phyloP scores from a whole-genome alignment of 64 coral and sea anemone genomes.

The Hydrozoanthus tunicans region DNA sequence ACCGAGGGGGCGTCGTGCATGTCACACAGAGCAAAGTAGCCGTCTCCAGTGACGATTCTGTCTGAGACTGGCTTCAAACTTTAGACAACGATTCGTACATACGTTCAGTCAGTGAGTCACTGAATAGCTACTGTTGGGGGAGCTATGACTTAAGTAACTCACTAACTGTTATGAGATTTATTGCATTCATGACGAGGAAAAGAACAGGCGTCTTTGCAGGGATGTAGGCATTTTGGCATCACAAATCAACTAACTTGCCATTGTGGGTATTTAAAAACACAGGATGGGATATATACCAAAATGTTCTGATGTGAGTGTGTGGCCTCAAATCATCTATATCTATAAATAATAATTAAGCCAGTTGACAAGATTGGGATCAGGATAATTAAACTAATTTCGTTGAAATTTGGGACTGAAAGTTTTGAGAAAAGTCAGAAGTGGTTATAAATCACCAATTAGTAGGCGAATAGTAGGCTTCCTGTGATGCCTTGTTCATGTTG shows the following conservation, averaged over 20 bases:
- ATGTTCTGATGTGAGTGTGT: background rate
- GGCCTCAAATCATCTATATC: background rate
- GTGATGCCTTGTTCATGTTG: too few species aligned
- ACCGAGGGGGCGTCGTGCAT: background rate
- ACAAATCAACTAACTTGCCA: background rate
- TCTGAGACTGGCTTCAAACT: background rate
- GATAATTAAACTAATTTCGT: too few species aligned
- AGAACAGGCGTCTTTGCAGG: background rate
- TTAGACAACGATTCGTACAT: background rate
- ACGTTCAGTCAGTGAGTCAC: background rate
- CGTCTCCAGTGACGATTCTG: background rate
- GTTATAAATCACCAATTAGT: too few species aligned
- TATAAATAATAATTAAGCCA: background rate
- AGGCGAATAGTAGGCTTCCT: too few species aligned
- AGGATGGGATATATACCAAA: background rate
- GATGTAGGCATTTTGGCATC: background rate
- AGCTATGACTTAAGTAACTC: too few species aligned
- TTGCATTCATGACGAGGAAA: background rate
- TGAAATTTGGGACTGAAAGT: too few species aligned
- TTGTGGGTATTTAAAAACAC: background rate
- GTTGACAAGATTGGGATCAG: background rate
- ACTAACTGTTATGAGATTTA: background rate
- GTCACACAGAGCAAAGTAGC: conserved; percentile 1
- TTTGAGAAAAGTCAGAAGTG: too few species aligned
- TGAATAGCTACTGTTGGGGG: background rate